phyloP scores from a whole-genome alignment of 2,797 vertebrate species.

The Anguilla megastoma region DNA sequence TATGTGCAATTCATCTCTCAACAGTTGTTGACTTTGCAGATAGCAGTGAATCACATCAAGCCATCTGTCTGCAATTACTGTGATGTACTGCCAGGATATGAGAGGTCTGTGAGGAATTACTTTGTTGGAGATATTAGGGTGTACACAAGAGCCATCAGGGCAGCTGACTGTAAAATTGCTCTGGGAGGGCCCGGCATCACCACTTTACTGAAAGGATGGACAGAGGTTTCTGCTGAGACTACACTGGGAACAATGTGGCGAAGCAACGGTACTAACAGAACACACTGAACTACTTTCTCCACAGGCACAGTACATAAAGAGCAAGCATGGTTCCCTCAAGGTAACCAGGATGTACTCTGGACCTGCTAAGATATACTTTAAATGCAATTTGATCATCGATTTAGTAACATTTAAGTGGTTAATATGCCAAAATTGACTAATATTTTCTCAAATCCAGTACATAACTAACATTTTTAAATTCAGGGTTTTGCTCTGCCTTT shows the following conservation, averaged over 20 bases:
- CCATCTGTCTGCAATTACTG: slow-evolving; percentile 70
- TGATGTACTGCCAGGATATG: slow-evolving; percentile 68
- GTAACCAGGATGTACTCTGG: neutral
- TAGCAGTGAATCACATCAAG: slow-evolving; percentile 67
- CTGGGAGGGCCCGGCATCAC: slow-evolving; percentile 38
- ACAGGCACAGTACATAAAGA: slow-evolving; percentile 20
- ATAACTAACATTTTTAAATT: too few relatives aligned
- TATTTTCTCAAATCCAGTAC: too few relatives aligned
- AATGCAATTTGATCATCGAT: neutral
- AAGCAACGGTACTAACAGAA: slow-evolving; percentile 42
- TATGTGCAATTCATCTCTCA: slow-evolving; percentile 57
- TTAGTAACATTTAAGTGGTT: too few relatives aligned
- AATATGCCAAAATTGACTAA: neutral
- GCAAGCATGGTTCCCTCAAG: slow-evolving; percentile 18
- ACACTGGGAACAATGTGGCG: neutral
- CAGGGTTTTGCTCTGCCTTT: too few relatives aligned
- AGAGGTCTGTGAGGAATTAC: slow-evolving; percentile 66
- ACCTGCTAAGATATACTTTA: neutral
- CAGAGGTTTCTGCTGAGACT: slow-evolving; percentile 35
- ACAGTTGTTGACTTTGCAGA: slow-evolving; percentile 66
- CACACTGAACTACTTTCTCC: slow-evolving; percentile 36
- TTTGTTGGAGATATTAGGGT: slow-evolving; percentile 56
- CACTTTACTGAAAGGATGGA: slow-evolving; percentile 16
- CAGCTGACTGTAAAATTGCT: slow-evolving; percentile 55
- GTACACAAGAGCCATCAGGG: slow-evolving; percentile 55